Evolutionary conservation across 2,113 vertebrate species (phyloP), one percentile per base, ranked within the genome.

Genomic region (Eptatretus burgeri): DNA sequence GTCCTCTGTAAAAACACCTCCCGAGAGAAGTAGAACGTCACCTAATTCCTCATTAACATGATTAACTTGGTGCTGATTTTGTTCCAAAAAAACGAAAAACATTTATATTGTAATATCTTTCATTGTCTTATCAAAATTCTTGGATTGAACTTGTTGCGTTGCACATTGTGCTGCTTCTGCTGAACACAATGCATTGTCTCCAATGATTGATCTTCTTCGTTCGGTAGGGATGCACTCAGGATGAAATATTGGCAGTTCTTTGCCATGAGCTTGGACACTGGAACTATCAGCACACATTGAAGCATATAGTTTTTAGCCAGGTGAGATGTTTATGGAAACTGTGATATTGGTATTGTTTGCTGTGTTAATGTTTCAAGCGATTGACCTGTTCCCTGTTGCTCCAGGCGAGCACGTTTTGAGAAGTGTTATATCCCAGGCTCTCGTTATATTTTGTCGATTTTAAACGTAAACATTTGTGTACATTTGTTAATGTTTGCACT

Each of bases 221-320:
- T 41, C 7, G 27, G 7, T 41, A 41, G 27, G 91, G 91, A 69
- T 98, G 91, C 75, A 93, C 83, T 78, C 93, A 95, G 68, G 71
- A 79, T 60, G 91, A 98, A 71, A 85, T 98, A 68, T 76, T 98
- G 67, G 89, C 91, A 62, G 89, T 98, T 51, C 74, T 98, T 12
- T 84, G 91, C 63, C 91, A 98, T 74, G 91, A 98, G 73, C 75
- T 98, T 51, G 91, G 91, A 14, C 91, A 98, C 70, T 98, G 91
- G 91, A 98, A 98, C 70, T 76, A 95, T 56, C 88, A 87, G 65
- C 91, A 98, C 66, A 95, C 87, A 1, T 71, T 95, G 69, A 98
- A 98, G 76, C 91, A 98, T 70, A 93, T 95, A 13, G 70, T 95
- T 64, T 95, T 98, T 68, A 95, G 86, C 73, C 91, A 98, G 84